A percentile compares a stretch with the other conserved stretches of the same genome.
phyloP scores from a whole-genome alignment of 37 sponge, comb jelly and placozoan genomes.

The Aplysina aerophoba region DNA sequence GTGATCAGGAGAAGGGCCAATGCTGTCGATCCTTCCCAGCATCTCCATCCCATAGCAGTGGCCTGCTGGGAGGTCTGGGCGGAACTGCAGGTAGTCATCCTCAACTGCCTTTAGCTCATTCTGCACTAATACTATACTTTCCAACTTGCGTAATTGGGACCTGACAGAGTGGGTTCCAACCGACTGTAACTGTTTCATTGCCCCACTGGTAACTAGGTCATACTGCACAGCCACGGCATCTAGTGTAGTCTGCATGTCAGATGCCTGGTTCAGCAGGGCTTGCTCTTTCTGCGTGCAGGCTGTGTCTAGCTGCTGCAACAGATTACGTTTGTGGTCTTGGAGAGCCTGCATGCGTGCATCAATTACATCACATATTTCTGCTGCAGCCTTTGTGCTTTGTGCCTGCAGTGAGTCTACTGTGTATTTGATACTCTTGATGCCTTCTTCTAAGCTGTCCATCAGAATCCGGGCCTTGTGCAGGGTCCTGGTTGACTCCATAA shows the following conservation, averaged over 20 bases:
- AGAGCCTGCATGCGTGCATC: constrained; percentile 59
- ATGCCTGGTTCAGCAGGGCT: constrained; percentile 39
- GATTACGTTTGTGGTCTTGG: constrained; percentile 74
- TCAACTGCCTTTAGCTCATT: constrained; percentile 45
- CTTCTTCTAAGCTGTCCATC: constrained; percentile 41
- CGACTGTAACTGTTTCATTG: background rate
- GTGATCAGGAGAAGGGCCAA: constrained; percentile 59
- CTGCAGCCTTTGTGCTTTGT: constrained; percentile 37
- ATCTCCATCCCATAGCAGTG: constrained; percentile 36
- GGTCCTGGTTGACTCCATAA: constrained; percentile 20
- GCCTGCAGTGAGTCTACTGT: constrained; percentile 31
- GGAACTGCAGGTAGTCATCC: constrained; percentile 76
- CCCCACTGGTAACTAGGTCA: background rate
- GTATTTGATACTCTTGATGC: constrained; percentile 46
- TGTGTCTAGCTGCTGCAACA: constrained; percentile 52
- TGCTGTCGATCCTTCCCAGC: constrained; percentile 61
- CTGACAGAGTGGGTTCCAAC: background rate
- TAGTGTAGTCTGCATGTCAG: constrained; percentile 16
- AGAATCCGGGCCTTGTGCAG: constrained; percentile 39
- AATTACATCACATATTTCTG: constrained; percentile 63
- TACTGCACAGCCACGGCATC: constrained; percentile 17
- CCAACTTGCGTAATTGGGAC: constrained; percentile 42
- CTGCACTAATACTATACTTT: constrained; percentile 24
- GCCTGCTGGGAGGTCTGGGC: constrained; percentile 33
- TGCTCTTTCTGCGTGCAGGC: constrained; percentile 45